Conservation (phyloP, 2,888 invertebrate genomes). For the Acleris sparsana region DNA sequence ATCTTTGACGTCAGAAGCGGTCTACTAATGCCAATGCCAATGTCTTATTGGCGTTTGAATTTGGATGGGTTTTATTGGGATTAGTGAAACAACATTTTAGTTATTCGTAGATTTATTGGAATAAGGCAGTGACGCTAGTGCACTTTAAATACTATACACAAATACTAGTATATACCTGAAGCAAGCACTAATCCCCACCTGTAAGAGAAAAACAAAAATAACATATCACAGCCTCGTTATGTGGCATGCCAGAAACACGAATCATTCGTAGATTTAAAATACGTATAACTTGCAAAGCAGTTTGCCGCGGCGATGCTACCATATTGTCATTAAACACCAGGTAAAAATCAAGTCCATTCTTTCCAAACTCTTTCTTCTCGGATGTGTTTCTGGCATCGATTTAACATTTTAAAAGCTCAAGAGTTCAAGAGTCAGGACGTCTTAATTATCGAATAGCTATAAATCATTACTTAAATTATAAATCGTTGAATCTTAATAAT, state of each 20-base stretch:
- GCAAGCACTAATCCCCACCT: slow-evolving; percentile 62
- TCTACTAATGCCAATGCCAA: too few relatives aligned
- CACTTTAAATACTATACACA: slow-evolving; percentile 69
- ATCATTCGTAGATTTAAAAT: neutral
- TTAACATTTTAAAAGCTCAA: slow-evolving; percentile 13
- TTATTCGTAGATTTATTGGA: slow-evolving; percentile 64
- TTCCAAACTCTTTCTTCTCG: neutral
- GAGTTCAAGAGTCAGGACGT: neutral
- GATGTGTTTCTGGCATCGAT: slow-evolving; percentile 28
- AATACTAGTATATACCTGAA: slow-evolving; percentile 69
- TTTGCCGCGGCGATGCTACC: too few relatives aligned
- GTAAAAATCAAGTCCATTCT: neutral
- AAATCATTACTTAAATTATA: neutral
- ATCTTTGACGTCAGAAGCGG: too few relatives aligned
- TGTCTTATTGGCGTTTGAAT: too few relatives aligned
- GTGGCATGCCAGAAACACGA: slow-evolving; percentile 56
- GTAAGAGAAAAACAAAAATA: slow-evolving; percentile 70
- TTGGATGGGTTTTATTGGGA: neutral
- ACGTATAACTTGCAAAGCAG: too few relatives aligned
- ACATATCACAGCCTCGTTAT: slow-evolving; percentile 66
- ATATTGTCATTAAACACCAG: too few relatives aligned
- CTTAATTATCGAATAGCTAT: neutral
- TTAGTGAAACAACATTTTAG: slow-evolving; percentile 38
- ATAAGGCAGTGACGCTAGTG: slow-evolving; percentile 59
- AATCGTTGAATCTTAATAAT: slow-evolving; percentile 9